phyloP scores from a whole-genome alignment of 2,113 vertebrate genomes.

The Candoia aspera region DNA sequence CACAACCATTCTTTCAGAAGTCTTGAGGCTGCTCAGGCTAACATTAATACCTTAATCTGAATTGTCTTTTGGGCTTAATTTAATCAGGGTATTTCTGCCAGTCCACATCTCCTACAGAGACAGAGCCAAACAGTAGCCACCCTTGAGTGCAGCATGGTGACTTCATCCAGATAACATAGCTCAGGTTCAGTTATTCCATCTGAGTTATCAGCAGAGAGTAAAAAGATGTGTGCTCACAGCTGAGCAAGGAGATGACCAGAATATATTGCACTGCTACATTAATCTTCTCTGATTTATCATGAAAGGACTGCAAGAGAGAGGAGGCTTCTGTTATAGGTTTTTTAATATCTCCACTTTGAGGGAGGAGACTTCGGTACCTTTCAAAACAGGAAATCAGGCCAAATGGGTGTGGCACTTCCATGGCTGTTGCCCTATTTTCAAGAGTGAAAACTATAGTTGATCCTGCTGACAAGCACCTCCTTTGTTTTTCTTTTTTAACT shows the following conservation, averaged over 20 bases:
- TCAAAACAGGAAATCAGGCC: constrained; percentile 22
- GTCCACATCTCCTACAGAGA: constrained; percentile 25
- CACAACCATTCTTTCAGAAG: neutral
- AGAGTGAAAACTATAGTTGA: neutral
- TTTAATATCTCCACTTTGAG: neutral
- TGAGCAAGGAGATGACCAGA: constrained; percentile 2
- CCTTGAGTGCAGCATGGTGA: neutral
- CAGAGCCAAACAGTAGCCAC: neutral
- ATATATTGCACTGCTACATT: neutral
- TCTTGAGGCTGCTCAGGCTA: neutral
- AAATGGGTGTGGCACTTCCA: neutral
- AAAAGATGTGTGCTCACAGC: neutral
- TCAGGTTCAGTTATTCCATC: neutral
- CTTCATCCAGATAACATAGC: neutral
- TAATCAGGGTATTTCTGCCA: constrained; percentile 42
- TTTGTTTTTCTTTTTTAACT: neutral
- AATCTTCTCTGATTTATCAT: neutral
- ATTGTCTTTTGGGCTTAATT: constrained; percentile 10
- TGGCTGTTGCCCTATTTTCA: neutral
- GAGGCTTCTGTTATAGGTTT: neutral
- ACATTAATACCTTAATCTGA: neutral
- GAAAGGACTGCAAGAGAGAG: constrained; percentile 6
- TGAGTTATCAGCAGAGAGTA: neutral
- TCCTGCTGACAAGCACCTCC: neutral
- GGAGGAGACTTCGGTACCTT: constrained; percentile 13